Conservation (phyloP, 2,888 invertebrate species). For the Tenthredo mesomela region DNA sequence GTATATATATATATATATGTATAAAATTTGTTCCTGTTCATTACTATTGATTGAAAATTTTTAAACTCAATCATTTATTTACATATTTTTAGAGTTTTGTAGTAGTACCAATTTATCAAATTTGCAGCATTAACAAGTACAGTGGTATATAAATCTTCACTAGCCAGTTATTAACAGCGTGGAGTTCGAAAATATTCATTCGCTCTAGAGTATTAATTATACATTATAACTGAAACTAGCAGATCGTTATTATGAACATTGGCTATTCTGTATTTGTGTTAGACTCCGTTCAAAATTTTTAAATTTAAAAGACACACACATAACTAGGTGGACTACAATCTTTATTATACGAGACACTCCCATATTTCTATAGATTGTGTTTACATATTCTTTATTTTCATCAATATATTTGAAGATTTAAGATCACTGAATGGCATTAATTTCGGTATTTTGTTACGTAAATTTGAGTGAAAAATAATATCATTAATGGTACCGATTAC, state of each 20-base stretch:
- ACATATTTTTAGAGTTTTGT: background rate
- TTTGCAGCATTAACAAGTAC: constrained; percentile 6
- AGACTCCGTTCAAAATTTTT: background rate
- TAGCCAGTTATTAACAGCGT: constrained; percentile 3
- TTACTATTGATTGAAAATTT: background rate
- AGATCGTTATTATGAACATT: background rate
- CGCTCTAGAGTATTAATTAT: background rate
- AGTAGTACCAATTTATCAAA: background rate
- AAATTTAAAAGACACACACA: background rate
- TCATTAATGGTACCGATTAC: constrained; percentile 31
- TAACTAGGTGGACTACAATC: constrained; percentile 5
- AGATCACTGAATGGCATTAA: background rate
- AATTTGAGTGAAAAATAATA: constrained; percentile 1
- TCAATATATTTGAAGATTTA: background rate
- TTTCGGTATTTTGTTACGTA: background rate
- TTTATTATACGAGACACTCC: background rate
- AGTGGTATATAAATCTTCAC: background rate
- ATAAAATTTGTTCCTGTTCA: background rate
- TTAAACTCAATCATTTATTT: constrained; percentile 19
- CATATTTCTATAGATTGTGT: background rate
- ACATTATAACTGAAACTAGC: background rate
- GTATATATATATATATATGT: too few relatives aligned
- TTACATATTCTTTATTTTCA: background rate
- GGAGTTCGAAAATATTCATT: constrained; percentile 6
- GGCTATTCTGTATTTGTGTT: background rate